Conservation (phyloP, 2,888 invertebrate species). For the Scaptomyza parva region DNA sequence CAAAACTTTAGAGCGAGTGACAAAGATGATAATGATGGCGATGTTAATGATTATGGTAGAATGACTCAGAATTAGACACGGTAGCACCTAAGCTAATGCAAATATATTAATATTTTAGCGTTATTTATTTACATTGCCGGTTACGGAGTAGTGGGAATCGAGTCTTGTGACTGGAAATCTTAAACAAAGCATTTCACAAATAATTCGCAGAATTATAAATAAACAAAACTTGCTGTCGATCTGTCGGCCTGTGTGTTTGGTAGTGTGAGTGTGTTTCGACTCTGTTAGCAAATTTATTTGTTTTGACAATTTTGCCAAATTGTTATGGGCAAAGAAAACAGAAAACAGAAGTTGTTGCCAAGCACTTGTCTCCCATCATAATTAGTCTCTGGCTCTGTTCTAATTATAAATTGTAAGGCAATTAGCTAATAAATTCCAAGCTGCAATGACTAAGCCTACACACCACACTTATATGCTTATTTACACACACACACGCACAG, state of each 20-base stretch:
- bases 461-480: neutral
- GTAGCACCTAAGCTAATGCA: slow-evolving; percentile 46
- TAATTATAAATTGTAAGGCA: slow-evolving; percentile 73
- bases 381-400: slow-evolving; percentile 35
- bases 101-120: slow-evolving; percentile 51
- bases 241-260: too few relatives aligned
- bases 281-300: slow-evolving; percentile 28
- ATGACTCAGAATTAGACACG: slow-evolving; percentile 39
- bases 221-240: slow-evolving; percentile 31
- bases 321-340: slow-evolving; percentile 24
- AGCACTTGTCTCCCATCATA: slow-evolving; percentile 28
- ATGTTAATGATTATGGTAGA: slow-evolving; percentile 6
- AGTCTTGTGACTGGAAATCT: slow-evolving; percentile 49
- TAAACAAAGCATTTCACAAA: slow-evolving; percentile 46
- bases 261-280: too few relatives aligned
- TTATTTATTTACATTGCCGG: slow-evolving; percentile 40
- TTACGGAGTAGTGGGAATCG: slow-evolving; percentile 9
- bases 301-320: slow-evolving; percentile 51
- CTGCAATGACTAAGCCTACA: slow-evolving; percentile 51
- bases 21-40: slow-evolving; percentile 14
- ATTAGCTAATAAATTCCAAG: slow-evolving; percentile 71
- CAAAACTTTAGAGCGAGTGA: slow-evolving; percentile 26
- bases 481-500: neutral
- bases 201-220: slow-evolving; percentile 46
- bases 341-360: slow-evolving; percentile 28